phyloP scores from a whole-genome alignment of 1,140 invertebrate species.

The Frieseomelitta varia region DNA sequence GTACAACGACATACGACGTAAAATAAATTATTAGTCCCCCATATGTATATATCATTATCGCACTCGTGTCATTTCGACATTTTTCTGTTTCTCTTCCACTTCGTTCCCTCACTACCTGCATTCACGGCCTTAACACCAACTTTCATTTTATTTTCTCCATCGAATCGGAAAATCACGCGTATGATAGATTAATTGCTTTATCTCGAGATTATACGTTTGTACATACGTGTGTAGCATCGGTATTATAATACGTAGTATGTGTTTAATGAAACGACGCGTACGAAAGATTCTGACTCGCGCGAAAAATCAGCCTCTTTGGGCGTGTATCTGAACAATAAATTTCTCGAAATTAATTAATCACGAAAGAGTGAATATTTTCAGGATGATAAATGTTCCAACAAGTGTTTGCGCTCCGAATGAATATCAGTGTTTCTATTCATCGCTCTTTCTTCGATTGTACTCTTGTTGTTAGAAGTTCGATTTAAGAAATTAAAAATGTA shows the following conservation, averaged over 20 bases:
- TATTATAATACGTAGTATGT: not conserved
- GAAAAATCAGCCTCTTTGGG: not conserved
- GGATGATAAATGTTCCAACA: not conserved
- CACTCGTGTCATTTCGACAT: no score
- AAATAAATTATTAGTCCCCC: slow-evolving; percentile 30
- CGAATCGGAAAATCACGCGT: not conserved
- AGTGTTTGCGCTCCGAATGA: not conserved
- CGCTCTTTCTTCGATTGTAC: not conserved
- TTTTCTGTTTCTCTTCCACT: not conserved
- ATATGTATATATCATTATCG: slow-evolving; percentile 24
- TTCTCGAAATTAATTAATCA: not conserved
- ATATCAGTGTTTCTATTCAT: not conserved
- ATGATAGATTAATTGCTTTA: slow-evolving; percentile 29
- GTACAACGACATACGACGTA: slow-evolving; percentile 9
- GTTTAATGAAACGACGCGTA: not conserved
- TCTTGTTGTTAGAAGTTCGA: no score
- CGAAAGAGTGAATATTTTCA: not conserved
- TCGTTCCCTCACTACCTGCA: not conserved
- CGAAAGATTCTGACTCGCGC: not conserved
- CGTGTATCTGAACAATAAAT: not conserved
- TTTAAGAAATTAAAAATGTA: no score
- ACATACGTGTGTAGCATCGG: not conserved
- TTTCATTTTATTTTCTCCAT: slow-evolving; percentile 37
- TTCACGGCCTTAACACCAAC: slow-evolving; percentile 15
- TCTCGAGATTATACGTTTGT: not conserved